Percentiles rank a stretch among this genome's conserved stretches.
phyloP scores from a whole-genome alignment of 2,113 vertebrate species.

The Accipiter cooperii region DNA sequence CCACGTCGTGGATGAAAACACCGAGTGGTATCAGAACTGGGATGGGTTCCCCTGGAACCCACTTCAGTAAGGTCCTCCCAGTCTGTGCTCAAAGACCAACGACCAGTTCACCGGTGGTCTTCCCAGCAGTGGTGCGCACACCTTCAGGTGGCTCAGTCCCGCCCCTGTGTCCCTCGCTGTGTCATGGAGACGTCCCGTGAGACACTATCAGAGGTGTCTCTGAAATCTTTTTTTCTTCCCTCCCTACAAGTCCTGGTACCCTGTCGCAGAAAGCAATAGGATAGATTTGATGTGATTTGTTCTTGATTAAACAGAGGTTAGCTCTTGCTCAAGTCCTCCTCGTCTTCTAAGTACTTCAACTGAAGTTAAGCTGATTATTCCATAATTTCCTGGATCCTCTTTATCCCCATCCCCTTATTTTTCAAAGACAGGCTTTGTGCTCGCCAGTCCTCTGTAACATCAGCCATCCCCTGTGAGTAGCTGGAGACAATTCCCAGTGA shows the following conservation, averaged over 20 bases:
- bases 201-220: not conserved
- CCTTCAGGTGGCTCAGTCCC: not conserved
- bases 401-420: not conserved
- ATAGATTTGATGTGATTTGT: not conserved
- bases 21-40: not conserved
- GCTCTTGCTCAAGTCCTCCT: not conserved
- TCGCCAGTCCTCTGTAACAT: not conserved
- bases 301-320: not conserved
- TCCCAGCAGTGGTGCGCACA: not conserved
- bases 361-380: not conserved
- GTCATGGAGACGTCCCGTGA: not conserved
- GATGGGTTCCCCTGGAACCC: not conserved
- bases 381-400: not conserved
- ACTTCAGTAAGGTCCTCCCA: not conserved
- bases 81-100: not conserved
- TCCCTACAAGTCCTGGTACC: not conserved
- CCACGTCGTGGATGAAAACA: not conserved
- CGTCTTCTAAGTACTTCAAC: not conserved
- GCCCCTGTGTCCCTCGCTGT: not conserved
- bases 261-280: not conserved
- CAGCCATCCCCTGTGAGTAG: not conserved
- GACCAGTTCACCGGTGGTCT: rapidly evolving
- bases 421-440: not conserved
- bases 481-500: not conserved
- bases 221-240: not conserved